Percentiles rank a stretch among this genome's conserved stretches.
phyloP scores from a whole-genome alignment of 2,797 vertebrate genomes.

The Pseudomugil tenellus region DNA sequence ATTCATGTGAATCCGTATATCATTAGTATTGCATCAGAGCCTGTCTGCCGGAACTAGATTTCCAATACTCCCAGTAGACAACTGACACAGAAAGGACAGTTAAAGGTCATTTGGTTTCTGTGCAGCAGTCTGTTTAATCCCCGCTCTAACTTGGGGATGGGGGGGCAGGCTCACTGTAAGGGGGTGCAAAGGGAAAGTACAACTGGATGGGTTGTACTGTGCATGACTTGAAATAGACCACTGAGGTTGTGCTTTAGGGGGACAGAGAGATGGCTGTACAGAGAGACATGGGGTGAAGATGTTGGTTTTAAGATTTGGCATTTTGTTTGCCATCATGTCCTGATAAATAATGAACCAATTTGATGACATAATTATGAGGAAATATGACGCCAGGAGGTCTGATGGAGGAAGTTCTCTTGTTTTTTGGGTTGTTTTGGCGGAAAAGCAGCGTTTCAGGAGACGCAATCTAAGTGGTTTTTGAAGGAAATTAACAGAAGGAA shows the following conservation, averaged over 20 bases:
- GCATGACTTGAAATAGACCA: conserved; percentile 66
- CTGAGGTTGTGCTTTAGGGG: conserved; percentile 37
- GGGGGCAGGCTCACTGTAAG: conserved; percentile 36
- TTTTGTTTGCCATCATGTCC: conserved; percentile 32
- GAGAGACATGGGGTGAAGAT: conserved; percentile 53
- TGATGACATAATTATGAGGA: background rate
- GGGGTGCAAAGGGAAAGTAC: conserved; percentile 56
- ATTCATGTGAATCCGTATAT: background rate
- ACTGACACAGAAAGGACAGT: conserved; percentile 60
- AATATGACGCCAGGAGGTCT: background rate
- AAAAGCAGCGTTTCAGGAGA: background rate
- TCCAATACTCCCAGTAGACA: conserved; percentile 38
- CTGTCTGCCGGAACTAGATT: conserved; percentile 34
- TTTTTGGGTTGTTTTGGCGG: conserved; percentile 7
- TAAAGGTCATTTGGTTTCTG: conserved; percentile 52
- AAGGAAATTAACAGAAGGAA: background rate
- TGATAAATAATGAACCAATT: conserved; percentile 17
- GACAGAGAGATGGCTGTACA: conserved; percentile 36
- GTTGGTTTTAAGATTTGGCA: conserved; percentile 21
- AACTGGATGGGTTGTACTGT: conserved; percentile 50
- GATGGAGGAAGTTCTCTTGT: conserved; percentile 6
- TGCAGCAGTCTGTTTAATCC: conserved; percentile 53
- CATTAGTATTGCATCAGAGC: conserved; percentile 14
- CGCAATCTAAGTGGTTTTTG: background rate
- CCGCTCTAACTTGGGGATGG: conserved; percentile 39